These are phyloP conservation scores for Mythimna loreyi DNA, from an alignment of 2,888 invertebrate genomes.

Conservation along the genomic window DNA sequence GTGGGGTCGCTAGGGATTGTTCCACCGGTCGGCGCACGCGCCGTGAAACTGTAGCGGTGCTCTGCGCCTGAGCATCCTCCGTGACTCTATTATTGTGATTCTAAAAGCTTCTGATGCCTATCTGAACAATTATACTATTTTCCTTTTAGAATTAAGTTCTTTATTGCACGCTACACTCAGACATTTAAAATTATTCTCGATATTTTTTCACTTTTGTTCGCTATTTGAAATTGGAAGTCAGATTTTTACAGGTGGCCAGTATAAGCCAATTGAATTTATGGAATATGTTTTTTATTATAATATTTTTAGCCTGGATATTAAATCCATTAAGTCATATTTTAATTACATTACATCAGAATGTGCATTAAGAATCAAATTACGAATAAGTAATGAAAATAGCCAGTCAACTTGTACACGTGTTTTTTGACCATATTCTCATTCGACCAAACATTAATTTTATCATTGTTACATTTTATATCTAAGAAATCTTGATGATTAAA, in stretches of 20 bases:
- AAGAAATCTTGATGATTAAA: slow-evolving; percentile 16
- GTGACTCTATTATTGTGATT: slow-evolving; percentile 62
- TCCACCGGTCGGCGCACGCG: slow-evolving; percentile 65
- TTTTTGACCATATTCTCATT: not conserved
- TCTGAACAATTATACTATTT: slow-evolving; percentile 25
- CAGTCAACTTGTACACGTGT: not conserved
- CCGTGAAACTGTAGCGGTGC: slow-evolving; percentile 75
- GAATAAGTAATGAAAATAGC: too few relatives aligned
- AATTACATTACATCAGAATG: too few relatives aligned
- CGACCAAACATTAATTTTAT: slow-evolving; percentile 10
- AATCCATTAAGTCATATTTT: too few relatives aligned
- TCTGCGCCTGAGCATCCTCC: slow-evolving; percentile 57
- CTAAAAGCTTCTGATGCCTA: slow-evolving; percentile 52
- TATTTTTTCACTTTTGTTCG: not conserved
- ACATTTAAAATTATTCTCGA: not conserved
- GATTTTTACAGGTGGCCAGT: not conserved
- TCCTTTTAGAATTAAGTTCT: not conserved
- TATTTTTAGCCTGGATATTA: too few relatives aligned
- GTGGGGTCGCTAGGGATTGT: slow-evolving; percentile 70
- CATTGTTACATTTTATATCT: slow-evolving; percentile 12
- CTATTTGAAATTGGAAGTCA: not conserved
- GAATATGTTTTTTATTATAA: too few relatives aligned
- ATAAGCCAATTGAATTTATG: too few relatives aligned
- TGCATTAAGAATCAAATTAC: too few relatives aligned
- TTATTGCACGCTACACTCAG: not conserved